Evolutionary conservation across 1,140 invertebrate genomes (phyloP).

Genomic region (Episyrphus balteatus): DNA sequence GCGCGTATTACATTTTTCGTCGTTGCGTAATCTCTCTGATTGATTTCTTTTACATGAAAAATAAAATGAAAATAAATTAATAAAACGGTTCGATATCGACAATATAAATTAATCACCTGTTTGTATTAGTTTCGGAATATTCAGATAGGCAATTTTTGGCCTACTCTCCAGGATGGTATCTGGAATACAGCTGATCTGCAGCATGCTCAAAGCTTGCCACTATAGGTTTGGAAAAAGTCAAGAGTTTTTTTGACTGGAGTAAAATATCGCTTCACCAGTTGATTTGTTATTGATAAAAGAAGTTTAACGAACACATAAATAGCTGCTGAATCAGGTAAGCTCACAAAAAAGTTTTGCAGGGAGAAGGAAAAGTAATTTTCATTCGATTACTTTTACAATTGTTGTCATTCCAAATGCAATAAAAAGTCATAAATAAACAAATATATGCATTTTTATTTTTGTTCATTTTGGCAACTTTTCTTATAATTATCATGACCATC

Average conservation of each 20-base stretch:
- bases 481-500: too few species aligned
- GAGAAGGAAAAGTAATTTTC: too few species aligned
- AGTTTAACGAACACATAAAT: too few species aligned
- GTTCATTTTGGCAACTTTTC: too few species aligned
- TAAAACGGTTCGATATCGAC: not conserved
- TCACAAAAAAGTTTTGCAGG: too few species aligned
- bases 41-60: conserved; percentile 47
- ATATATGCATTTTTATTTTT: too few species aligned
- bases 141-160: conserved; percentile 72
- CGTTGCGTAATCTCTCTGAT: conserved; percentile 69
- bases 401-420: too few species aligned
- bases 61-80: not conserved
- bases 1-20: conserved; percentile 60
- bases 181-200: conserved; percentile 61
- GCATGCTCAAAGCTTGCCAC: conserved; percentile 70
- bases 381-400: too few species aligned
- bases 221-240: conserved; percentile 70
- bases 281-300: conserved; percentile 60
- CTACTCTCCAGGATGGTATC: conserved; percentile 88
- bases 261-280: conserved; percentile 57
- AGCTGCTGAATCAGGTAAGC: too few species aligned
- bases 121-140: conserved; percentile 76
- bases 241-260: conserved; percentile 52
- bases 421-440: too few species aligned
- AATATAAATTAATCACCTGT: conserved; percentile 27